Conservation (phyloP, 37 sponge, comb jelly and placozoan genomes). For the Hormiphora californensis region DNA sequence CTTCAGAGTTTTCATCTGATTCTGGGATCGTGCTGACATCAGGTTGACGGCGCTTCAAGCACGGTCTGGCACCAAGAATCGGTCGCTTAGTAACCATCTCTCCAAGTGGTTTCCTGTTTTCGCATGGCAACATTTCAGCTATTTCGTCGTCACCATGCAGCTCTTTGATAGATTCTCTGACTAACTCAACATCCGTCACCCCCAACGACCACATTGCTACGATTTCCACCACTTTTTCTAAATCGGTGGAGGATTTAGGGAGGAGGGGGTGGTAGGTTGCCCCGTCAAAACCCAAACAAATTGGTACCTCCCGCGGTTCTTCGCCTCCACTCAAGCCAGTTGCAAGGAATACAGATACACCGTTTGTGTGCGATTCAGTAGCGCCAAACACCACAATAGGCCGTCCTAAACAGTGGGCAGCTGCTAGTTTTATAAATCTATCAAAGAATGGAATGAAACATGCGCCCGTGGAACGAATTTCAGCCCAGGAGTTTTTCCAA, state of each 20-base stretch:
- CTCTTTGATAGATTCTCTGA: not conserved
- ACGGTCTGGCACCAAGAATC: not conserved
- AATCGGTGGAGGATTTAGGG: not conserved
- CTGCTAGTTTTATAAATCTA: not conserved
- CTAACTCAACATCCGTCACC: not conserved
- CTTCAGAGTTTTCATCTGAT: not conserved
- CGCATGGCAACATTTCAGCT: not conserved
- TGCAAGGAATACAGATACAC: not conserved
- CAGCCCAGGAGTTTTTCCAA: not conserved
- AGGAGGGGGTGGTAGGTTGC: not conserved
- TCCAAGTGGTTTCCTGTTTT: too few species aligned
- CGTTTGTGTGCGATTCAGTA: not conserved
- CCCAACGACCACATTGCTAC: not conserved
- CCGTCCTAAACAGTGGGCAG: not conserved
- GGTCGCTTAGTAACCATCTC: not conserved
- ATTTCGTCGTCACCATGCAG: not conserved
- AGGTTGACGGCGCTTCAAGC: not conserved
- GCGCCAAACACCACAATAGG: not conserved
- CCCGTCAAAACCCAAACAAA: not conserved
- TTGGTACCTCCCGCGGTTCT: not conserved
- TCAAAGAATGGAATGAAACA: not conserved
- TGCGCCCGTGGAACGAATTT: not conserved
- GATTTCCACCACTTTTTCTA: not conserved
- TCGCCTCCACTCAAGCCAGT: not conserved
- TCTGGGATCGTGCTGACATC: not conserved